Evolutionary conservation across 2,888 invertebrate species (phyloP), one percentile per base, ranked within the genome.

Genomic region (Agriopis marginaria): DNA sequence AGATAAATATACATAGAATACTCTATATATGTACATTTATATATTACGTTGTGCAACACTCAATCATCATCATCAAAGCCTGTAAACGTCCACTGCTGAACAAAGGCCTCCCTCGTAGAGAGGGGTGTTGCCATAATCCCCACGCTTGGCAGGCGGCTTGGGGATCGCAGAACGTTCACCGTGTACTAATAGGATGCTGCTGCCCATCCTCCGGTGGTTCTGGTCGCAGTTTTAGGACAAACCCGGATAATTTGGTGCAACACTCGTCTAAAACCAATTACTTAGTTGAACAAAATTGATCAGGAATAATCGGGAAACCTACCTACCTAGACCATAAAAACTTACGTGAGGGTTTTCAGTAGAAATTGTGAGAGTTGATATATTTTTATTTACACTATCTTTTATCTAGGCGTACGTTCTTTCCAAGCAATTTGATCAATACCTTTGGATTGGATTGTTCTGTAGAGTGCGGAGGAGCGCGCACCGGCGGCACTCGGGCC

Each of bases 381-480:
- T 59, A 62, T 63, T 60, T 64, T 58, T 63, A 65, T 65, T 44
- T 40, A 59, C 65, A 70, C 58, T 40, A 63, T 66, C 49, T 56
- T 60, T 58, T 62, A 64, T 63, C 59, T 63, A 68, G 59, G 63
- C 67, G 74, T 68, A 76, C 74, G 66, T 70, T 68, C 67, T 63
- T 82, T 78, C 79, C 77, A 73, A 78, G 81, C 85, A 84, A 87
- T 87, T 87, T 87, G 86, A 90, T 89, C 91, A 87, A 90, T 89
- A 87, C 82, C 82, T 84, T 80, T 74, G 83, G 82, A 89, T 89
- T 86, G 85, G 86, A 88, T 90, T 89, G 88, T 89, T 86, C 79
- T 85, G 85, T 82, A 84, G 83, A 79, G 83, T 81, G 83, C 78
- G 73, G 77, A 79, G 79, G 72, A 80, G 76, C 78, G 81, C 78